Evolutionary conservation across 2,797 vertebrate species (phyloP), one percentile per base, ranked within the genome.

Genomic region (Halcyon smyrnensis): DNA sequence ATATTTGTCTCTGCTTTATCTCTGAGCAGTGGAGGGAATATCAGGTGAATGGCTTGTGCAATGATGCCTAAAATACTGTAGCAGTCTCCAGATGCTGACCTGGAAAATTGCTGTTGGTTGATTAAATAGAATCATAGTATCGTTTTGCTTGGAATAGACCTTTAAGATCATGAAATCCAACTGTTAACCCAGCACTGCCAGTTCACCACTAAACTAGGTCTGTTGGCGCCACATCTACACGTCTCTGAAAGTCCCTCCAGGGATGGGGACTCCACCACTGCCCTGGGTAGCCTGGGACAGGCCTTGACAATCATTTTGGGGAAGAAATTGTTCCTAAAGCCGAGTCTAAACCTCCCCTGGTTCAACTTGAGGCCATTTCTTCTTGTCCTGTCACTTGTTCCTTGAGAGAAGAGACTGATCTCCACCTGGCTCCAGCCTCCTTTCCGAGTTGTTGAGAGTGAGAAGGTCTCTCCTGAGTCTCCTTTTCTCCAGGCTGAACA

Each of bases 1-100:
- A 34, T 95, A 75, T 96, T 92, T 93, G 65, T 53, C 81, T 85
- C 78, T 60, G 63, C 60, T 73, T 90, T 93, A 57, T 70, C 63
- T 70, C 41, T 18, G 43, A 37, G 56, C 74, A 21, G 59, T 20
- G 34, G 21, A 87, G 75, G 75, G 89, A 75, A n/a, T 91, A 80
- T 80, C 78, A 57, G 78, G 69, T 93, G 87, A 68, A 84, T 27
- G 30, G 13, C 77, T 84, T 80, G 75, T 84, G 70, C 77, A 64
- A 5, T 0, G 21, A 62, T 65, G 65, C 86, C 30, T 73, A 5
- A 81, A 78, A 79, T 78, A 45, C 12, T 36, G n/a, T 28, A 48
- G 57, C 71, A 59, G 50, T 19, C 39, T 87, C 60, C 74, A 67
- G 67, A 53, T 77, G 73, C 64, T 87, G 60, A 50, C 69, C 41